These are phyloP conservation scores for Microtus agrestis DNA, from an alignment of 2,797 vertebrate species.

Conservation along the genomic window DNA sequence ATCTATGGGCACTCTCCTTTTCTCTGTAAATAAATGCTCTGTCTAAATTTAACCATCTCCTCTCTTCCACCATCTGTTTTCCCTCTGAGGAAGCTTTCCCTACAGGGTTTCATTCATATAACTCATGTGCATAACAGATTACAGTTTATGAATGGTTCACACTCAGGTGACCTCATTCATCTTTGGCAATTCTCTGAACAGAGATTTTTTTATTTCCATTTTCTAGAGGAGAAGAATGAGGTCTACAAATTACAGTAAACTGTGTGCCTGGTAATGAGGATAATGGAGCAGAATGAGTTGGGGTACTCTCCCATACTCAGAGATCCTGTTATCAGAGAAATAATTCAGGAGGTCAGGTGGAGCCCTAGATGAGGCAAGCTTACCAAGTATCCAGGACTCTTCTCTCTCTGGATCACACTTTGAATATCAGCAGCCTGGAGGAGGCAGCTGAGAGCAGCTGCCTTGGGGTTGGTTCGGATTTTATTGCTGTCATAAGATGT, in stretches of 20 bases:
- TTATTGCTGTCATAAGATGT: background rate
- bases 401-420: background rate
- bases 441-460: background rate
- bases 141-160: slow-evolving; percentile 43
- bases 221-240: slow-evolving; percentile 26
- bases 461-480: background rate
- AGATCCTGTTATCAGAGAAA: background rate
- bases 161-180: slow-evolving; percentile 47
- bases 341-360: background rate
- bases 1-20: background rate
- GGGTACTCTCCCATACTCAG: background rate
- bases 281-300: background rate
- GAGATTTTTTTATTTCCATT: background rate
- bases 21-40: background rate
- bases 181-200: slow-evolving; percentile 21
- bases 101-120: slow-evolving; percentile 22
- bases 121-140: background rate
- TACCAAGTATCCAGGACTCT: background rate
- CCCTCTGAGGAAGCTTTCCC: background rate
- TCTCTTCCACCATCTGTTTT: background rate
- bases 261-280: background rate
- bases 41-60: background rate
- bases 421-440: background rate
- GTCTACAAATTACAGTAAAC: background rate
- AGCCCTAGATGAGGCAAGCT: background rate